Evolutionary conservation across 2,888 invertebrate genomes (phyloP).

Genomic region (Cenopis cana): DNA sequence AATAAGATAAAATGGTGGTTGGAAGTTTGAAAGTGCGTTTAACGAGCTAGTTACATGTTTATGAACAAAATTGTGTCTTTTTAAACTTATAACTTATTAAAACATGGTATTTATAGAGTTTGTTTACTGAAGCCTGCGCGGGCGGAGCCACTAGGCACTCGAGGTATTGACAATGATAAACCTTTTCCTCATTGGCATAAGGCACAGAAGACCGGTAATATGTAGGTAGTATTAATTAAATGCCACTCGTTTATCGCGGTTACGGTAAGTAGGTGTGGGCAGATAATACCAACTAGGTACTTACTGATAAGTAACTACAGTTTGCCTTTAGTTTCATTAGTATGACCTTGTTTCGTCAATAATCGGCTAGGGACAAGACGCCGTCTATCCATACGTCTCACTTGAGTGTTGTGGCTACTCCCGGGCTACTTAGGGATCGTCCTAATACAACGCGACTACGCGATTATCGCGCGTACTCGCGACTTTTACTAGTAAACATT

Average conservation of each 20-base stretch:
- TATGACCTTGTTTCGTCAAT: conserved; percentile 26
- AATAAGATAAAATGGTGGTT: too few species aligned
- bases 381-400: neutral
- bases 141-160: neutral
- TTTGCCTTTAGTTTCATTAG: conserved; percentile 20
- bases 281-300: conserved; percentile 17
- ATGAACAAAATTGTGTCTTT: too few species aligned
- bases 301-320: conserved; percentile 12
- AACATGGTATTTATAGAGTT: too few species aligned
- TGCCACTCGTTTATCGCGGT: conserved; percentile 25
- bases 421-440: too few species aligned
- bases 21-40: too few species aligned
- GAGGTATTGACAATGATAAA: neutral
- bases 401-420: too few species aligned
- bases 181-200: neutral
- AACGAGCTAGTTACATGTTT: too few species aligned
- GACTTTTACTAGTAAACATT: too few species aligned
- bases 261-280: conserved; percentile 16
- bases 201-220: neutral
- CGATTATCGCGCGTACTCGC: too few species aligned
- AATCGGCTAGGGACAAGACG: neutral
- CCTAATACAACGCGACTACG: too few species aligned
- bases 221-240: conserved; percentile 5
- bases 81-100: too few species aligned
- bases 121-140: neutral